A percentile compares a stretch with the other conserved stretches of the same genome.
Conservation (phyloP, 2,113 vertebrate genomes). For the Machaerirhynchus nigripectus region DNA sequence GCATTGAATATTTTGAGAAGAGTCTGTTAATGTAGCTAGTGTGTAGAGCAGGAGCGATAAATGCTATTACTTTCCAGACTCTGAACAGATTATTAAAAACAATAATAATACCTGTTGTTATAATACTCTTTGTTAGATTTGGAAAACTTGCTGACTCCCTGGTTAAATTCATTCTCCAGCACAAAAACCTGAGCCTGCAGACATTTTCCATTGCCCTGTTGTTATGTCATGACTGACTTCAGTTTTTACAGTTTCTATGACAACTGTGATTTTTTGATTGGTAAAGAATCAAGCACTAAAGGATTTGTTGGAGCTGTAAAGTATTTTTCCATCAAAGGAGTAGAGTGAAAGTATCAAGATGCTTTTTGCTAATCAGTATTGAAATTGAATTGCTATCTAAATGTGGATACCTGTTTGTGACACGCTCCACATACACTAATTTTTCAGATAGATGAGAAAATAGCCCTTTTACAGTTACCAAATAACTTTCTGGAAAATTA, state of each 20-base stretch:
- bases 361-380: slow-evolving; percentile 31
- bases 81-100: background rate
- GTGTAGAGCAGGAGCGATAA: background rate
- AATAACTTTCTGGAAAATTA: background rate
- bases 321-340: slow-evolving; percentile 35
- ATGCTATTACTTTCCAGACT: background rate
- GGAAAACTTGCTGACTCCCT: background rate
- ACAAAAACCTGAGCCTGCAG: slow-evolving; percentile 26
- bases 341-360: background rate
- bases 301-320: slow-evolving; percentile 27
- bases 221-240: slow-evolving; percentile 62
- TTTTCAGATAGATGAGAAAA: slow-evolving; percentile 21
- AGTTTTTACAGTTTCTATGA: slow-evolving; percentile 72
- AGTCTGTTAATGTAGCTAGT: background rate
- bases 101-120: background rate
- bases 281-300: slow-evolving; percentile 45
- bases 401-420: slow-evolving; percentile 20
- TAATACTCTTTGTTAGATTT: background rate
- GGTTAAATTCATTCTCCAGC: slow-evolving; percentile 29
- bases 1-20: background rate
- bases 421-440: background rate
- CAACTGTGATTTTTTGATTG: slow-evolving; percentile 67
- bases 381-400: slow-evolving; percentile 39
- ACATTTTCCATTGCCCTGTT: slow-evolving; percentile 51
- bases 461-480: background rate